Evolutionary conservation across 2,888 invertebrate species (phyloP).

Genomic region (Anoncus sp.): DNA sequence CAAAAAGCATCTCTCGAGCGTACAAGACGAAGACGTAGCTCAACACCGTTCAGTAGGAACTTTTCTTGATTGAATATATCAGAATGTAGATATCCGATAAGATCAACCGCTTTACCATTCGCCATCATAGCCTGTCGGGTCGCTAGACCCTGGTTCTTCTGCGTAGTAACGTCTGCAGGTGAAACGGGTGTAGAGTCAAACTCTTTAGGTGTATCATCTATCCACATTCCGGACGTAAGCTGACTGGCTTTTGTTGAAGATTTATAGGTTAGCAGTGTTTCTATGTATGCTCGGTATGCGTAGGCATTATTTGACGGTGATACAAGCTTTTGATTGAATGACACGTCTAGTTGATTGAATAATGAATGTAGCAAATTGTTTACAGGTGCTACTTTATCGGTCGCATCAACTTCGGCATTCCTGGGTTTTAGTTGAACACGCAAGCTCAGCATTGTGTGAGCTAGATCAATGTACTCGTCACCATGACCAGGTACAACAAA

Average conservation of each 20-base stretch:
- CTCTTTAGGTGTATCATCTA: too few relatives aligned
- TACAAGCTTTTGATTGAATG: slow-evolving; percentile 71
- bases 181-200: too few relatives aligned
- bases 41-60: slow-evolving; percentile 37
- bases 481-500: slow-evolving; percentile 67
- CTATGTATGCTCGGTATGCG: slow-evolving; percentile 68
- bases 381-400: too few relatives aligned
- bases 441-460: slow-evolving; percentile 61
- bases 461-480: slow-evolving; percentile 68
- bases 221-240: slow-evolving; percentile 57
- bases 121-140: too few relatives aligned
- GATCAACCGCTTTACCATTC: too few relatives aligned
- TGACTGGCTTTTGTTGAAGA: slow-evolving; percentile 1
- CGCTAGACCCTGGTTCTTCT: too few relatives aligned
- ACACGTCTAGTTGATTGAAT: slow-evolving; percentile 68
- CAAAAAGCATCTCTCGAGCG: slow-evolving; percentile 25
- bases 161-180: too few relatives aligned
- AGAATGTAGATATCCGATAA: slow-evolving; percentile 41
- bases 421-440: not conserved
- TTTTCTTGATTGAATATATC: not conserved
- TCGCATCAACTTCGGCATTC: too few relatives aligned
- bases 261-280: slow-evolving; percentile 54
- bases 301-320: slow-evolving; percentile 69
- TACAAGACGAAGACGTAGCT: slow-evolving; percentile 26
- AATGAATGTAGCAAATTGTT: not conserved